Evolutionary conservation across 2,797 vertebrate species (phyloP).

Genomic region (Tragelaphus eurycerus): DNA sequence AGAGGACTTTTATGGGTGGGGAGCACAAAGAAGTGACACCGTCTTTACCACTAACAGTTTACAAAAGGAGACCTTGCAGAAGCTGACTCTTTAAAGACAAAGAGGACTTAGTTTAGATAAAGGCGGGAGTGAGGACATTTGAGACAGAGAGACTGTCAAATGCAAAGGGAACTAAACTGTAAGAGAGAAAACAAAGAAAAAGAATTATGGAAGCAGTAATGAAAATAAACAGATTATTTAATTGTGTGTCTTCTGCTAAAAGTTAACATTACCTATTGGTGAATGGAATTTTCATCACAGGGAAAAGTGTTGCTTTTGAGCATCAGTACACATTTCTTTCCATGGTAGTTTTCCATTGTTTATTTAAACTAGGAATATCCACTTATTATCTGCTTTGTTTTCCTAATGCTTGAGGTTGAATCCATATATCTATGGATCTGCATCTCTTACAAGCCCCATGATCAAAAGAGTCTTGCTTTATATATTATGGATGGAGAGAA

Average conservation of each 20-base stretch:
- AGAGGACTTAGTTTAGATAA: background rate
- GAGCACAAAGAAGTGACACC: background rate
- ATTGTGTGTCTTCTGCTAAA: background rate
- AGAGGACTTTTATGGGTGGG: rapidly evolving
- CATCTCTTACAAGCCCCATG: background rate
- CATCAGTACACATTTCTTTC: background rate
- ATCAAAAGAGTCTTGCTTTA: background rate
- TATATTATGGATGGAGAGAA: background rate
- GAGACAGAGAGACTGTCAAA: background rate
- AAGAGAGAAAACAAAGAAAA: background rate
- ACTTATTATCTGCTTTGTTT: background rate
- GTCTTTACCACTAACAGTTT: background rate
- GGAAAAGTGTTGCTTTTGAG: background rate
- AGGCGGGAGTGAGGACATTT: background rate
- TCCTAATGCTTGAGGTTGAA: background rate
- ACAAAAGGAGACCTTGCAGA: background rate
- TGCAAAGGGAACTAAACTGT: background rate
- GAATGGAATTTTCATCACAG: background rate
- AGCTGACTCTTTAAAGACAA: background rate
- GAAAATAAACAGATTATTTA: background rate
- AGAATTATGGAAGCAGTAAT: background rate
- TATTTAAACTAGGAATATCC: background rate
- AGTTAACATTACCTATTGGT: background rate
- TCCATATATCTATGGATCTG: background rate
- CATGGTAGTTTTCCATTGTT: background rate